Evolutionary conservation across 2,888 invertebrate species (phyloP).

Genomic region (Meta bourneti): DNA sequence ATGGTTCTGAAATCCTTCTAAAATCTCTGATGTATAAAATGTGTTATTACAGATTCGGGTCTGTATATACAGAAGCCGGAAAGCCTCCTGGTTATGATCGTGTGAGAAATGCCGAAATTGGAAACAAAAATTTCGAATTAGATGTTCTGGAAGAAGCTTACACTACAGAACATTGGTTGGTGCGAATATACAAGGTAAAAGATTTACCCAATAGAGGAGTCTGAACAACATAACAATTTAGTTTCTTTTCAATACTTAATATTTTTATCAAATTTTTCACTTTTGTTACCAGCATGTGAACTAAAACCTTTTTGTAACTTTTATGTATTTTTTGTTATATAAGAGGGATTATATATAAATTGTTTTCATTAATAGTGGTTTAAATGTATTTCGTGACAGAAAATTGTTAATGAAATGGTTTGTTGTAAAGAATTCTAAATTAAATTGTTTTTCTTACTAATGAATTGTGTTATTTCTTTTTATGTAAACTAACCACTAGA

Average conservation of each 20-base stretch:
- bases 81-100: constrained; percentile 98
- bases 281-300: constrained; percentile 13
- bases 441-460: constrained; percentile 2
- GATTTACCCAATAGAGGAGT: constrained; percentile 93
- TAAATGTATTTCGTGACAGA: not conserved
- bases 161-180: constrained; percentile 99
- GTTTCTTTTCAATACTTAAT: constrained; percentile 48
- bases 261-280: constrained; percentile 9
- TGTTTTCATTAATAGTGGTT: constrained; percentile 10
- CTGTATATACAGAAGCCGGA: constrained; percentile 96
- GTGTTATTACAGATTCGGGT: constrained; percentile 98
- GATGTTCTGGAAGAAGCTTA: constrained; percentile 99
- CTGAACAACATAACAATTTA: constrained; percentile 80
- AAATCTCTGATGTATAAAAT: constrained; percentile 99
- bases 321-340: constrained; percentile 14
- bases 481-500: no score
- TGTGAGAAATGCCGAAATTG: constrained; percentile 97
- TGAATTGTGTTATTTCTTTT: not conserved
- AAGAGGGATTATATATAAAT: constrained; percentile 10
- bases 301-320: constrained; percentile 19
- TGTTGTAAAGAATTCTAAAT: not conserved
- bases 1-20: constrained; percentile 93
- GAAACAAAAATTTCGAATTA: constrained; percentile 98
- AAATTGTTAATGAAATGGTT: not conserved
- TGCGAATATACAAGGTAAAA: constrained; percentile 98